phyloP scores from a whole-genome alignment of 1,140 invertebrate genomes.

The Rhagoletis zephyria region DNA sequence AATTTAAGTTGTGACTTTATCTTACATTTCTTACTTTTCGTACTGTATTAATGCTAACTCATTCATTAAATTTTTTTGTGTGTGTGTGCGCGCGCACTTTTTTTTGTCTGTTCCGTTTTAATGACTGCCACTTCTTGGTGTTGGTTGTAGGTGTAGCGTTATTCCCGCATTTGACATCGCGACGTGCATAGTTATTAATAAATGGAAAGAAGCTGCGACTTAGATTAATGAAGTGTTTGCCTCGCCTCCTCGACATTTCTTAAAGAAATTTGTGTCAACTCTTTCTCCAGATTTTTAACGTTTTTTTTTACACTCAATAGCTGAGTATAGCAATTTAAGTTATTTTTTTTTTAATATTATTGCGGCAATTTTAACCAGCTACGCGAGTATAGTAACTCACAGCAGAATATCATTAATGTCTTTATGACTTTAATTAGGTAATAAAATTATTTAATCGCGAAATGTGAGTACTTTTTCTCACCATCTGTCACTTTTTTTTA shows the following conservation, averaged over 20 bases:
- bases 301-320: neutral
- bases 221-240: constrained; percentile 5
- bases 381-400: neutral
- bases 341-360: neutral
- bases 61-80: too few species aligned
- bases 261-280: neutral
- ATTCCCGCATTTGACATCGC: neutral
- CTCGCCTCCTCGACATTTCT: neutral
- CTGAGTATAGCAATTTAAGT: too few species aligned
- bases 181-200: neutral
- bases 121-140: too few species aligned
- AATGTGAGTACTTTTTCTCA: neutral
- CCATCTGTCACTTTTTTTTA: neutral
- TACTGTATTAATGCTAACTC: too few species aligned
- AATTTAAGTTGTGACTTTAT: too few species aligned
- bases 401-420: neutral
- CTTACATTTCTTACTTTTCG: too few species aligned
- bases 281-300: neutral
- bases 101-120: too few species aligned
- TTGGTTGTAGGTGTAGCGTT: too few species aligned
- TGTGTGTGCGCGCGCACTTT: too few species aligned
- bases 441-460: constrained; percentile 7
- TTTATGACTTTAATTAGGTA: constrained; percentile 13
- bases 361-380: neutral
- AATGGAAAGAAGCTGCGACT: neutral